Evolutionary conservation across 2,797 vertebrate genomes (phyloP).

Genomic region (Loris lydekkerianus): DNA sequence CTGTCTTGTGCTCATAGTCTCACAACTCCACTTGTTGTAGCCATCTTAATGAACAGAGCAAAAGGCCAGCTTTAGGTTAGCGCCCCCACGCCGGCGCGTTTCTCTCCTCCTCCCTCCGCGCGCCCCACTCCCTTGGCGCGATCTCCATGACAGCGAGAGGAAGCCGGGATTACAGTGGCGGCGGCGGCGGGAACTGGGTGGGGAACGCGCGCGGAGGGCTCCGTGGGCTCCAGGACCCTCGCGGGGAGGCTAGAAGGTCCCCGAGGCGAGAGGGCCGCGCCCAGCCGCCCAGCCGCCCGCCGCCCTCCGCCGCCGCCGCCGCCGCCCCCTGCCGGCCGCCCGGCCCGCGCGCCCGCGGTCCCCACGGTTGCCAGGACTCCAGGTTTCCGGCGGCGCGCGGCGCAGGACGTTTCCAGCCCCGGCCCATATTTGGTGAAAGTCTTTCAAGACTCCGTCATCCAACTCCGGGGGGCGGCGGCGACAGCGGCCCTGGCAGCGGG

Average conservation of each 20-base stretch:
- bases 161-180: not conserved
- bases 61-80: not conserved
- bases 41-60: not conserved
- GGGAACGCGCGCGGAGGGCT: not conserved
- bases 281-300: not conserved
- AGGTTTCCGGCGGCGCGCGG: slow-evolving; percentile 77
- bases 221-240: not conserved
- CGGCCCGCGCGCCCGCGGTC: not conserved
- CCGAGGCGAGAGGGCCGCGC: not conserved
- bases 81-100: not conserved
- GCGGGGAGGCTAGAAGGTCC: not conserved
- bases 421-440: slow-evolving; percentile 88
- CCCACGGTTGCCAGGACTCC: not conserved
- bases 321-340: slow-evolving; percentile 72
- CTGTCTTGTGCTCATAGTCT: not conserved
- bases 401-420: slow-evolving; percentile 79
- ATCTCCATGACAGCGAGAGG: not conserved
- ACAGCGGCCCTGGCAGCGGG: not conserved
- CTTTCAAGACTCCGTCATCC: slow-evolving; percentile 84
- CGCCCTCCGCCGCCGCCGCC: not conserved
- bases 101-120: not conserved
- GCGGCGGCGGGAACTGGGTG: not conserved
- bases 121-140: not conserved
- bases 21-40: not conserved
- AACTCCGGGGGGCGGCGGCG: slow-evolving; percentile 42